Conservation (phyloP, 2,797 vertebrate species). For the Lagodon rhomboides region DNA sequence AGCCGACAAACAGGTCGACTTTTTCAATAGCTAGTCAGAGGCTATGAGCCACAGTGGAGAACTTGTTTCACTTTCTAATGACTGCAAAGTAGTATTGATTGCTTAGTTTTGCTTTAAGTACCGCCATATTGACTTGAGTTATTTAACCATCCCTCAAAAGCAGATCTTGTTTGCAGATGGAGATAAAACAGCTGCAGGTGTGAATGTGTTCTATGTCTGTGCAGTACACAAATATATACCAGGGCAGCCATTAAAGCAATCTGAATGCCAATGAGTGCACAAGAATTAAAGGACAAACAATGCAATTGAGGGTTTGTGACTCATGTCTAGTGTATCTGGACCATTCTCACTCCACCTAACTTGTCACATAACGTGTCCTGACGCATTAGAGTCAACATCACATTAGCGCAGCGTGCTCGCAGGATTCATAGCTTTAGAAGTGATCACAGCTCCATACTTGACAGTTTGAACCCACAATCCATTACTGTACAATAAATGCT, state of each 20-base stretch:
- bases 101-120: conserved; percentile 43
- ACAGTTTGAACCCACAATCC: conserved; percentile 23
- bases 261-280: conserved; percentile 3
- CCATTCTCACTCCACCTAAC: background rate
- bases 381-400: conserved; percentile 25
- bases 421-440: conserved; percentile 15
- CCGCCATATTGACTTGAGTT: conserved; percentile 34
- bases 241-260: conserved; percentile 5
- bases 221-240: background rate
- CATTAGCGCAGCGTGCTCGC: background rate
- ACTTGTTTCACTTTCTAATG: conserved; percentile 46
- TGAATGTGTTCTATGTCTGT: conserved; percentile 16
- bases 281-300: background rate
- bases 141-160: conserved; percentile 41
- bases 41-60: conserved; percentile 24
- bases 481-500: conserved; percentile 25
- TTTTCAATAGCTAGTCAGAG: conserved; percentile 17
- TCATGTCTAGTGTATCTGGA: background rate
- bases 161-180: conserved; percentile 38
- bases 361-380: background rate
- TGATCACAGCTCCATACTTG: conserved; percentile 8
- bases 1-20: background rate
- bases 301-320: background rate
- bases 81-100: conserved; percentile 52
- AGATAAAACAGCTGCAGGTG: conserved; percentile 35